These are phyloP conservation scores for Listronotus bonariensis DNA, from an alignment of 1,140 invertebrate genomes.

Conservation along the genomic window DNA sequence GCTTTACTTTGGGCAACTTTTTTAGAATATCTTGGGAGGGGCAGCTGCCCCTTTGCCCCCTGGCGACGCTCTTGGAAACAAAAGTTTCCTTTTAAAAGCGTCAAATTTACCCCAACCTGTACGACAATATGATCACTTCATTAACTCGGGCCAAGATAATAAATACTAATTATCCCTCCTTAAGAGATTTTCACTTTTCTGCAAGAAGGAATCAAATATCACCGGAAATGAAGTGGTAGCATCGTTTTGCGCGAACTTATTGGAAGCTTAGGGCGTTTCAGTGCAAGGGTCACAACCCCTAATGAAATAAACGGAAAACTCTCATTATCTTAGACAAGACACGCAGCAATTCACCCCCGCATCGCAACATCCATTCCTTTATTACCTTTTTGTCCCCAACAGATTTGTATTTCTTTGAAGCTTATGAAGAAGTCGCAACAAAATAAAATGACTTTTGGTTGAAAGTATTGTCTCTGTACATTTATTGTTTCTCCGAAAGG, in stretches of 20 bases:
- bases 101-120: too few relatives aligned
- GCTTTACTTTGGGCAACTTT: too few relatives aligned
- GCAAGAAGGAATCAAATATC: constrained; percentile 6
- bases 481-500: too few relatives aligned
- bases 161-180: neutral
- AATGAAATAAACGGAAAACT: constrained; percentile 39
- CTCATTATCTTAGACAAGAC: constrained; percentile 41
- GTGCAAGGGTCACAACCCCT: constrained; percentile 36
- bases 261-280: constrained; percentile 23
- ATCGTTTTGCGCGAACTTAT: constrained; percentile 27
- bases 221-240: constrained; percentile 25
- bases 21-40: too few relatives aligned
- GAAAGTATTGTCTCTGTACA: neutral
- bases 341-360: constrained; percentile 32
- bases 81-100: too few relatives aligned
- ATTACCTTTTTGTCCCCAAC: constrained; percentile 31
- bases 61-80: too few relatives aligned
- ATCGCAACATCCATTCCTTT: constrained; percentile 26
- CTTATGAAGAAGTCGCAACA: constrained; percentile 26
- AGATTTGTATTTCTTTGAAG: constrained; percentile 32
- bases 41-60: too few relatives aligned
- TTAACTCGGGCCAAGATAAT: neutral
- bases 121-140: neutral
- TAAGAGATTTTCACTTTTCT: constrained; percentile 12
- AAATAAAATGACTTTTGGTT: constrained; percentile 5